Conservation (phyloP, 2,113 vertebrate species). For the Bubo blakistoni region DNA sequence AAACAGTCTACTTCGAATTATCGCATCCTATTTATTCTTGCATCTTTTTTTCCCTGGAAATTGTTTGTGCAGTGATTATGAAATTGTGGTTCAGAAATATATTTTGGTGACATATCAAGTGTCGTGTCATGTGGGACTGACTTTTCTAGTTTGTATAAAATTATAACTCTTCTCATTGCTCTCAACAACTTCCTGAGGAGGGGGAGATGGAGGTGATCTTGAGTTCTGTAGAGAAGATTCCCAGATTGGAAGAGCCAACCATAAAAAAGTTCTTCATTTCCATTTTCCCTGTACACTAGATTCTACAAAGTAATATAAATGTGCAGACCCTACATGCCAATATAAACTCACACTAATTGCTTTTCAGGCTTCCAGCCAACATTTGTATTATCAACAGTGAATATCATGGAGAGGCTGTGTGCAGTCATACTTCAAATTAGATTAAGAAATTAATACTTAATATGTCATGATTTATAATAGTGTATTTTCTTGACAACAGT, state of each 20-base stretch:
- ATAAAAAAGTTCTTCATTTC: not conserved
- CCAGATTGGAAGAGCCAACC: not conserved
- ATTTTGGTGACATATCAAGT: not conserved
- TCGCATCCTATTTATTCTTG: not conserved
- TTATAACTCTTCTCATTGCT: not conserved
- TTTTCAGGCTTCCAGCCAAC: conserved; percentile 28
- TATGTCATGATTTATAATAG: conserved; percentile 44
- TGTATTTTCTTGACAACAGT: conserved; percentile 34
- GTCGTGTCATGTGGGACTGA: not conserved
- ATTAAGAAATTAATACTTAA: conserved; percentile 61
- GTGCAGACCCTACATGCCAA: not conserved
- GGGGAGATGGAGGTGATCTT: not conserved
- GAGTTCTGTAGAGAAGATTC: not conserved
- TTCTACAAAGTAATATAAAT: not conserved
- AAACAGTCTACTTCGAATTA: not conserved
- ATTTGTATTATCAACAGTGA: conserved; percentile 19
- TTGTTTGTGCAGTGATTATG: not conserved
- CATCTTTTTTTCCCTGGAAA: not conserved
- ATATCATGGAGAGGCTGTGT: conserved; percentile 7
- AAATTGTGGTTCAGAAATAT: not conserved
- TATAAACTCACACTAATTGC: not conserved
- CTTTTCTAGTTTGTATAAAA: not conserved
- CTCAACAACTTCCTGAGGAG: not conserved
- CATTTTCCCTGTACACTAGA: not conserved
- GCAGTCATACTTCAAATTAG: conserved; percentile 49